Conservation (phyloP, 2,888 invertebrate species). For the Drosophila eohydei region DNA sequence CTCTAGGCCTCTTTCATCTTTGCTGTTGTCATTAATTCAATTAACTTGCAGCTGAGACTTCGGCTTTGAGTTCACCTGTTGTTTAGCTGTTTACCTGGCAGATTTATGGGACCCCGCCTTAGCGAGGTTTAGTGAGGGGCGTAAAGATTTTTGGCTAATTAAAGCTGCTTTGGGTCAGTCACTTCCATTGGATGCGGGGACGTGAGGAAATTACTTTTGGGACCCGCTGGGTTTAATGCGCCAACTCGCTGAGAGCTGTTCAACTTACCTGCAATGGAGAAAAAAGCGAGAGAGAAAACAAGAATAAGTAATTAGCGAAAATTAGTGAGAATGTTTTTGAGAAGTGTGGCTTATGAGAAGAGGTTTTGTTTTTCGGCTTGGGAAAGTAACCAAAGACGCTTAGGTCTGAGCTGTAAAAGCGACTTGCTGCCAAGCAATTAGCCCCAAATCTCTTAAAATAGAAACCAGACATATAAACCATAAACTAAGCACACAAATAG, state of each 20-base stretch:
- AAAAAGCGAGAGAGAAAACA: conserved; percentile 35
- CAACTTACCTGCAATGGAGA: conserved; percentile 73
- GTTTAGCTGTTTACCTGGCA: conserved; percentile 51
- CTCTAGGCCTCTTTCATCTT: conserved; percentile 66
- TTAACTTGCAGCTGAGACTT: conserved; percentile 54
- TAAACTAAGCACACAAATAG: conserved; percentile 1
- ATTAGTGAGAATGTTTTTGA: conserved; percentile 57
- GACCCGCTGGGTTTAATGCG: conserved; percentile 43
- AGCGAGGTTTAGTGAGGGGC: conserved; percentile 44
- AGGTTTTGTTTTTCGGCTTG: conserved; percentile 10
- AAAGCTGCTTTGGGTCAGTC: conserved; percentile 59
- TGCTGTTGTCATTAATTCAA: conserved; percentile 71
- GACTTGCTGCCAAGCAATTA: conserved; percentile 5
- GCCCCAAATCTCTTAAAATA: conserved; percentile 9
- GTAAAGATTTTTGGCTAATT: conserved; percentile 70
- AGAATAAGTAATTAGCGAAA: conserved; percentile 72
- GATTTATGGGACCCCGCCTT: conserved; percentile 44
- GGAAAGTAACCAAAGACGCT: conserved; percentile 26
- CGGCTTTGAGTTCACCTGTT: conserved; percentile 45
- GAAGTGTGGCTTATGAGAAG: conserved; percentile 49
- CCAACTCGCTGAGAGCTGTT: conserved; percentile 28
- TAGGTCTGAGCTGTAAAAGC: conserved; percentile 12
- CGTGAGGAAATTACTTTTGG: conserved; percentile 30
- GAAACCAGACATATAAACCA: conserved; percentile 14
- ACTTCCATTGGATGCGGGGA: conserved; percentile 8